A percentile compares a stretch with the other conserved stretches of the same genome.
Evolutionary conservation across 2,113 vertebrate species (phyloP).

Genomic region (Labeo catla): DNA sequence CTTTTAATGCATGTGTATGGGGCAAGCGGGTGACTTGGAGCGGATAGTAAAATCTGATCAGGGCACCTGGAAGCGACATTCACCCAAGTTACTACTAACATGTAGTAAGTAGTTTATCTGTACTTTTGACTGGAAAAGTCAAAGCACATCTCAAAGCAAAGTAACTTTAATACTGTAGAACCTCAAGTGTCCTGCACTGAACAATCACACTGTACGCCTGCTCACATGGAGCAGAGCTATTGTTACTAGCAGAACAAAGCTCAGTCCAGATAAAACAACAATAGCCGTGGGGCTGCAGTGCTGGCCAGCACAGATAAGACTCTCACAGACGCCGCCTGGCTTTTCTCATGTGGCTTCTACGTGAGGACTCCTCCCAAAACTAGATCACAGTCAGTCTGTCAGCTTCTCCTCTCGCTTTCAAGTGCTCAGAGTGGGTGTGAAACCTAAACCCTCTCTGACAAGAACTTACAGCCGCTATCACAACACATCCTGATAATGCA

Average conservation of each 20-base stretch:
- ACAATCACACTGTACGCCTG: not conserved
- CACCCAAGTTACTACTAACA: not conserved
- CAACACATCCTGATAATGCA: not conserved
- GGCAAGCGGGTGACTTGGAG: not conserved
- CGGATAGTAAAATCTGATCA: not conserved
- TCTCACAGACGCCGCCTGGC: constrained; percentile 18
- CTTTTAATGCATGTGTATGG: not conserved
- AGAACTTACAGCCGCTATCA: not conserved
- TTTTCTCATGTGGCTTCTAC: constrained; percentile 21
- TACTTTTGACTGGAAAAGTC: not conserved
- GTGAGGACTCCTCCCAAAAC: constrained; percentile 19
- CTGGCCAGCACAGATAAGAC: constrained; percentile 33
- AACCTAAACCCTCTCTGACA: constrained; percentile 15
- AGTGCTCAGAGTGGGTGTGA: constrained; percentile 30
- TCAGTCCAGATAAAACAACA: constrained; percentile 37
- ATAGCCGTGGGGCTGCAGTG: not conserved
- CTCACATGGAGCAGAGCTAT: constrained; percentile 7
- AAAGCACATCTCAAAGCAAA: not conserved
- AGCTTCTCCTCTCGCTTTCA: constrained; percentile 29
- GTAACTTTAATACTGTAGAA: not conserved
- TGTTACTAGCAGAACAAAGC: constrained; percentile 40
- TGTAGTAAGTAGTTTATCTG: not conserved
- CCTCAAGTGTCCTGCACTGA: not conserved
- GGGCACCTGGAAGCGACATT: not conserved
- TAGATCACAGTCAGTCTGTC: constrained; percentile 20